These are phyloP conservation scores for Polymixis flavicincta DNA, from an alignment of 2,888 invertebrate genomes.

Conservation along the genomic window DNA sequence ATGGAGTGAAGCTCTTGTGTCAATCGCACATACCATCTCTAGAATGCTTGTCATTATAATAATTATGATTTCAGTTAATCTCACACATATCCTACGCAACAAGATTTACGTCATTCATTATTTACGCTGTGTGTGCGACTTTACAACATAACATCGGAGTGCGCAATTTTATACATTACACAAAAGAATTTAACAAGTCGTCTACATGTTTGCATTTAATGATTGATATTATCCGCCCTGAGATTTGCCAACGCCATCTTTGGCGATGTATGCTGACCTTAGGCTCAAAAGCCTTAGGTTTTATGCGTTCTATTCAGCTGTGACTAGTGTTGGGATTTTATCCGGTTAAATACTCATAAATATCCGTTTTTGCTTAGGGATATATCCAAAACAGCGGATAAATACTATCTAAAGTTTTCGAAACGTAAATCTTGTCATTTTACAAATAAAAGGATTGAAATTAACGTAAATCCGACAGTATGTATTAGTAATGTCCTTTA, in stretches of 20 bases:
- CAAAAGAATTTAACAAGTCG: conserved; percentile 60
- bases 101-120: conserved; percentile 56
- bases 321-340: too few relatives aligned
- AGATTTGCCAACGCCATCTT: conserved; percentile 61
- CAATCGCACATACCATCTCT: conserved; percentile 39
- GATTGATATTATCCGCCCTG: conserved; percentile 58
- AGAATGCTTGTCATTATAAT: conserved; percentile 47
- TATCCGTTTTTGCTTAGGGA: too few relatives aligned
- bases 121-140: conserved; percentile 51
- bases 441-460: too few relatives aligned
- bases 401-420: too few relatives aligned
- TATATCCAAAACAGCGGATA: too few relatives aligned
- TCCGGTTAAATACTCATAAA: too few relatives aligned
- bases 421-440: too few relatives aligned
- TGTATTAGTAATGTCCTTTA: too few relatives aligned
- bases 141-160: conserved; percentile 57
- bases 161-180: conserved; percentile 59
- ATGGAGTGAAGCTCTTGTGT: conserved; percentile 11
- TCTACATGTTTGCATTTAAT: conserved; percentile 55
- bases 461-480: too few relatives aligned
- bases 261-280: conserved; percentile 60
- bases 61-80: conserved; percentile 59
- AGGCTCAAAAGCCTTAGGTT: conserved; percentile 64
- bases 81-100: conserved; percentile 53
- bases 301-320: conserved; percentile 72